Conservation (phyloP, 2,113 vertebrate species). For the Shinisaurus crocodilurus region DNA sequence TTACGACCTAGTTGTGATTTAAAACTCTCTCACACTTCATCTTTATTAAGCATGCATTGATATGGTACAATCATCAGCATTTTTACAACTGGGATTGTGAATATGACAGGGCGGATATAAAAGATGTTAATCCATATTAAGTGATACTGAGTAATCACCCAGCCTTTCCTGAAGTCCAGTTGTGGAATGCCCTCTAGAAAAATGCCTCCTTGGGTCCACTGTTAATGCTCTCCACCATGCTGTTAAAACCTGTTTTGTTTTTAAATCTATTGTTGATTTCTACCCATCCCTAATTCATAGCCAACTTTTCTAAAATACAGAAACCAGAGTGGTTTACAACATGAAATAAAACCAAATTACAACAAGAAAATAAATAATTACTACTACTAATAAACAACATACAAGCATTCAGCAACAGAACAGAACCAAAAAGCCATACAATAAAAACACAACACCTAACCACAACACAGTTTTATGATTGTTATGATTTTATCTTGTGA, state of each 20-base stretch:
- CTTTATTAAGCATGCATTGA: not conserved
- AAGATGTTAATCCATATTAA: not conserved
- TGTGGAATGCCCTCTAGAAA: not conserved
- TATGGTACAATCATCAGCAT: not conserved
- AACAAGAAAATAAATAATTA: not conserved
- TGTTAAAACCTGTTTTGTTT: no score
- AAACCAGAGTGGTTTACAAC: not conserved
- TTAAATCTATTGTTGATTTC: no score
- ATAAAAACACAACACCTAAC: no score
- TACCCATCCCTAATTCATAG: no score
- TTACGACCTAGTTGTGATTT: not conserved
- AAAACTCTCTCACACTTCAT: not conserved
- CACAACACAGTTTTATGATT: no score
- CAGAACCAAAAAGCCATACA: not conserved
- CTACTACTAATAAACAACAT: not conserved
- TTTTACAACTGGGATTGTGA: not conserved
- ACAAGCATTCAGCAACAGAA: not conserved
- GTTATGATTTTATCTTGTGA: no score
- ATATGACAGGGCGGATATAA: not conserved
- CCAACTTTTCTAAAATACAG: not conserved
- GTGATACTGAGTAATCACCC: not conserved
- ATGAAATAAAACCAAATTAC: not conserved
- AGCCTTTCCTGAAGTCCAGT: not conserved
- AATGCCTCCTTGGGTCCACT: not conserved
- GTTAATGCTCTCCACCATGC: no score